phyloP scores from a whole-genome alignment of 2,888 invertebrate genomes.

The Ornithoptera priamus region DNA sequence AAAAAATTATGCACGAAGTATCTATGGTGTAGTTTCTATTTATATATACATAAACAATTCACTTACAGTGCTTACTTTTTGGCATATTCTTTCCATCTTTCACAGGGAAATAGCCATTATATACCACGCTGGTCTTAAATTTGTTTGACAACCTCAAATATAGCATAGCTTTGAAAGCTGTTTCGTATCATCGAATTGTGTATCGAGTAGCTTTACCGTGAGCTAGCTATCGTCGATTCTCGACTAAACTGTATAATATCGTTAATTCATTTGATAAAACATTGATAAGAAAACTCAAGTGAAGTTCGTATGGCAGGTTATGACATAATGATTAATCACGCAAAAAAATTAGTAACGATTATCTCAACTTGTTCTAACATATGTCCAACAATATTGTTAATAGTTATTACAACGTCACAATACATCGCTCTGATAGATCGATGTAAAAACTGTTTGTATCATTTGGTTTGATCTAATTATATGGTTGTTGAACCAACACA shows the following conservation, averaged over 20 bases:
- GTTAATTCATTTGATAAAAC: not conserved
- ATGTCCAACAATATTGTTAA: slow-evolving; percentile 19
- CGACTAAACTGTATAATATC: not conserved
- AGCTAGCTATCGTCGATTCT: not conserved
- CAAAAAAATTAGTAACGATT: slow-evolving; percentile 26
- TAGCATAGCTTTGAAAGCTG: no score
- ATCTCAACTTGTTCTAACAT: slow-evolving; percentile 23
- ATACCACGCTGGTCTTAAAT: no score
- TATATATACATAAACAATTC: no score
- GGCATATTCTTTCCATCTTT: no score
- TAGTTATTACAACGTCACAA: slow-evolving; percentile 18
- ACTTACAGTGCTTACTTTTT: no score
- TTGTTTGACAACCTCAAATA: no score
- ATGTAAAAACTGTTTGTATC: slow-evolving; percentile 28
- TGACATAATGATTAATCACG: slow-evolving; percentile 26
- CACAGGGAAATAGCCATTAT: no score
- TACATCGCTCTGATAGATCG: slow-evolving; percentile 30
- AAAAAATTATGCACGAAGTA: no score
- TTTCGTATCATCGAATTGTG: no score
- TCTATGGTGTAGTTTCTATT: no score
- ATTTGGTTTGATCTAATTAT: slow-evolving; percentile 13
- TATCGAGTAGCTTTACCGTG: no score
- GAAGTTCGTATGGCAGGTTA: not conserved
- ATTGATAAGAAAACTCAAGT: not conserved
- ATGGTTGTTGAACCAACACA: slow-evolving; percentile 11